phyloP scores from a whole-genome alignment of 2,888 invertebrate species.

The Meteorus cinctellus region DNA sequence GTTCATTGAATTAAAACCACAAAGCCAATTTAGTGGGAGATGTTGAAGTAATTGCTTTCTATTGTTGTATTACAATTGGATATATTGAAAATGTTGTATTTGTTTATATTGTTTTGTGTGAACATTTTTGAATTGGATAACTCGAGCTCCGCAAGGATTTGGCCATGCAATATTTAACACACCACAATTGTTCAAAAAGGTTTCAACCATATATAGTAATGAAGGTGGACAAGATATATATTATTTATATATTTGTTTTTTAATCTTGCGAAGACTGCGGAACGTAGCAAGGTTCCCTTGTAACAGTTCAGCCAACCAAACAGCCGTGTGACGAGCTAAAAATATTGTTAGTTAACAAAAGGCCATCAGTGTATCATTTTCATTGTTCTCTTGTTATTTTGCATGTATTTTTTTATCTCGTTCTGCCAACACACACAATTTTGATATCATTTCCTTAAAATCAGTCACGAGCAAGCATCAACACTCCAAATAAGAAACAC shows the following conservation, averaged over 20 bases:
- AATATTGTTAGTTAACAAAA: slow-evolving; percentile 69
- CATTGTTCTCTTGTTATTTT: slow-evolving; percentile 20
- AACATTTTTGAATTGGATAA: slow-evolving; percentile 33
- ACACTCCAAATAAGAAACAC: slow-evolving; percentile 16
- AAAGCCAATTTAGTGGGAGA: neutral
- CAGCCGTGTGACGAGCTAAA: slow-evolving; percentile 72
- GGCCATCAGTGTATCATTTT: slow-evolving; percentile 60
- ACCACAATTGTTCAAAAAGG: slow-evolving; percentile 65
- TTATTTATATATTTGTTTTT: slow-evolving; percentile 46
- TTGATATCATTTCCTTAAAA: slow-evolving; percentile 4
- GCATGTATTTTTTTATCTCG: slow-evolving; percentile 43
- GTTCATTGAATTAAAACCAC: neutral
- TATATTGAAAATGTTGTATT: neutral
- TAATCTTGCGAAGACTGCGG: slow-evolving; percentile 72
- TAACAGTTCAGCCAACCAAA: slow-evolving; percentile 74
- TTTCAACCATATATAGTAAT: slow-evolving; percentile 64
- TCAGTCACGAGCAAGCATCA: slow-evolving; percentile 35
- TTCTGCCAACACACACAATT: slow-evolving; percentile 54
- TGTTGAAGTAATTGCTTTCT: too few species aligned
- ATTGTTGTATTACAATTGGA: too few species aligned
- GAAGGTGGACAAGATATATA: slow-evolving; percentile 62
- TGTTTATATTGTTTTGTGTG: neutral
- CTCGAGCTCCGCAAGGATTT: slow-evolving; percentile 66
- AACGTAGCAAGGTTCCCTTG: slow-evolving; percentile 74
- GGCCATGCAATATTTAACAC: slow-evolving; percentile 72